phyloP scores from a whole-genome alignment of 2,797 vertebrate genomes.

The Sebastiscus albofasciatus region DNA sequence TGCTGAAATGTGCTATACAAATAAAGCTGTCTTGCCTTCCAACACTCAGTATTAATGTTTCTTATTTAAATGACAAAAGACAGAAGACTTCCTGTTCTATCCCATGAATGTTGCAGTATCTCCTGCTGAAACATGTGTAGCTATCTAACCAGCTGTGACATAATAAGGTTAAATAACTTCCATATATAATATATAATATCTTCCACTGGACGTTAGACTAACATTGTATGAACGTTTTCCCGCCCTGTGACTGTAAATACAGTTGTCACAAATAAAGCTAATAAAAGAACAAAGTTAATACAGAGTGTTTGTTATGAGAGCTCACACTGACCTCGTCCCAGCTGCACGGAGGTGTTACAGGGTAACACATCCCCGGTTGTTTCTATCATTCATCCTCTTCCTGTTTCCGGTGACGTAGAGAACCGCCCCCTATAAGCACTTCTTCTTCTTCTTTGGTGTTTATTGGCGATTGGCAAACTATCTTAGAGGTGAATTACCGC shows the following conservation, averaged over 20 bases:
- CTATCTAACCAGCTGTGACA: not conserved
- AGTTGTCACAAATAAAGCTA: not conserved
- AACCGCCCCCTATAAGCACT: not conserved
- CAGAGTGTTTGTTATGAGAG: not conserved
- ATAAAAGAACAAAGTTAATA: not conserved
- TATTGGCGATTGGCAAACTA: no score
- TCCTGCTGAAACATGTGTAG: not conserved
- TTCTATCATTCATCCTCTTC: conserved; percentile 48
- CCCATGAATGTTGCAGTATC: fast-evolving
- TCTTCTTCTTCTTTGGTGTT: not conserved
- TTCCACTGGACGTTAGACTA: not conserved
- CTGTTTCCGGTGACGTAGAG: conserved; percentile 69
- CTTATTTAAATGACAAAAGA: not conserved
- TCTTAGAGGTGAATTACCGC: no score
- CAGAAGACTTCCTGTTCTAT: fast-evolving
- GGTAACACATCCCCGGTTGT: not conserved
- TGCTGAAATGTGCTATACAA: no score
- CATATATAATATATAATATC: no score
- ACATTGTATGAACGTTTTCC: not conserved
- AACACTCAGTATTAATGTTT: fast-evolving
- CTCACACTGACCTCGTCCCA: conserved; percentile 56
- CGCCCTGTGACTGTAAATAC: fast-evolving
- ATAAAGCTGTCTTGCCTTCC: no score
- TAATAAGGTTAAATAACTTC: not conserved
- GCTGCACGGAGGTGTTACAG: not conserved